Evolutionary conservation across 2,113 vertebrate genomes (phyloP).

Genomic region (Lophius piscatorius): DNA sequence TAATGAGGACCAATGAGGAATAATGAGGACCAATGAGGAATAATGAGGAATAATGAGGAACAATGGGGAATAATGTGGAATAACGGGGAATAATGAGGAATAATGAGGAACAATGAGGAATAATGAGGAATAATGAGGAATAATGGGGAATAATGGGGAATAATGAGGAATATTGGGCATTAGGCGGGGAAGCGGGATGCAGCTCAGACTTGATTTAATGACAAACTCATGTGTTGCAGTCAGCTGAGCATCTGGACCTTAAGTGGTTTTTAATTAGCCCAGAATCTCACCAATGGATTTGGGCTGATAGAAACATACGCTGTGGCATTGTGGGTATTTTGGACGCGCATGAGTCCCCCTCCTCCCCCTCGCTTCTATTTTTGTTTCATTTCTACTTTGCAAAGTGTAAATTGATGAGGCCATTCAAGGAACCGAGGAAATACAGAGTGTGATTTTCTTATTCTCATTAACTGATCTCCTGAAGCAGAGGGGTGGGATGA

Average conservation of each 20-base stretch:
- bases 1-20: too few species aligned
- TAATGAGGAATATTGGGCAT: too few species aligned
- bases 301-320: conserved; percentile 74
- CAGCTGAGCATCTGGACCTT: conserved; percentile 83
- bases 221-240: conserved; percentile 50
- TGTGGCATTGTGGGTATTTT: conserved; percentile 61
- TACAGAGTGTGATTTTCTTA: conserved; percentile 96
- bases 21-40: too few species aligned
- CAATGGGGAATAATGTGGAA: too few species aligned
- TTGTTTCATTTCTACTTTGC: conserved; percentile 36
- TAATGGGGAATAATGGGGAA: too few species aligned
- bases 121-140: too few species aligned
- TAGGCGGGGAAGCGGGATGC: conserved; percentile 43
- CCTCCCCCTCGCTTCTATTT: conserved; percentile 1
- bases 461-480: conserved; percentile 80
- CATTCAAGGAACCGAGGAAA: conserved; percentile 82
- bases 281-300: conserved; percentile 66
- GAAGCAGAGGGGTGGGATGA: conserved; percentile 70
- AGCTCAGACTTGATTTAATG: conserved; percentile 51
- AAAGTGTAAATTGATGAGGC: conserved; percentile 85
- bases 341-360: conserved; percentile 67
- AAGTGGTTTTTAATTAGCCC: conserved; percentile 78
- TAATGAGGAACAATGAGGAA: too few species aligned
- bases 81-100: too few species aligned
- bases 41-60: too few species aligned